Base-by-base conservation (phyloP, 2,113 vertebrate species). In the Hippocampus mohnikei region DNA sequence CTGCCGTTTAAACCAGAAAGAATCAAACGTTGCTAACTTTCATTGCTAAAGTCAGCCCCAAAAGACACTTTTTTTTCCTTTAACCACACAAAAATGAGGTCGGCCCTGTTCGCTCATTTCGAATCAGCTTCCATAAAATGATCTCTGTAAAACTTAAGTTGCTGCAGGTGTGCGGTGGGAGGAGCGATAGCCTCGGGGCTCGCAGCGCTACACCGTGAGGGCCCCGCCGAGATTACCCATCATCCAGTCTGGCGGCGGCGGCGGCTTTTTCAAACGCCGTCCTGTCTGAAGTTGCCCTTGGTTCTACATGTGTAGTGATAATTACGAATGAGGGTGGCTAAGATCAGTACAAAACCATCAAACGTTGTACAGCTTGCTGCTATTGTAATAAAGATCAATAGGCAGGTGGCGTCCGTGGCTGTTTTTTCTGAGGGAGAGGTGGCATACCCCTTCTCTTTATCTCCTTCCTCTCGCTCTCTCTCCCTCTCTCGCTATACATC, bases 361-460 rank as follows among this genome's bases (percentile, higher is more conserved):
- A 91, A 92, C 89, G 88, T 93, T 90, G 91, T 92, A 91, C 90
- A 90, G 90, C 91, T 87, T 86, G 87, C 91, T 85, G 89, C 91
- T 93, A 93, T 93, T 93, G 93, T 92, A 91, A 92, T 91, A 91
- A 90, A 93, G 92, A 94, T 93, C 91, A 92, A 93, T 92, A 88
- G 90, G 91, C 91, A 88, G 66, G 85, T 73, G 66, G 85, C 86
- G 91, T 92, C 90, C 89, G 86, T 87, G 75, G 69, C 79, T 80
- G 82, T 90, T 87, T 92, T 60, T 8, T 23, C 5, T 90, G 84
- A 93, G 90, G 88, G 85, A 84, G 84, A 89, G 87, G 87, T 82
- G 85, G 79, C 74, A 74, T 77, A 81, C 81, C 90, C 89, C 74
- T 77, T 71, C 82, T 70, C 84, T 87, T 84, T 86, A 71, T 75